These are phyloP conservation scores for Fistularia tabacaria DNA, from an alignment of 2,797 vertebrate genomes.

Conservation along the genomic window DNA sequence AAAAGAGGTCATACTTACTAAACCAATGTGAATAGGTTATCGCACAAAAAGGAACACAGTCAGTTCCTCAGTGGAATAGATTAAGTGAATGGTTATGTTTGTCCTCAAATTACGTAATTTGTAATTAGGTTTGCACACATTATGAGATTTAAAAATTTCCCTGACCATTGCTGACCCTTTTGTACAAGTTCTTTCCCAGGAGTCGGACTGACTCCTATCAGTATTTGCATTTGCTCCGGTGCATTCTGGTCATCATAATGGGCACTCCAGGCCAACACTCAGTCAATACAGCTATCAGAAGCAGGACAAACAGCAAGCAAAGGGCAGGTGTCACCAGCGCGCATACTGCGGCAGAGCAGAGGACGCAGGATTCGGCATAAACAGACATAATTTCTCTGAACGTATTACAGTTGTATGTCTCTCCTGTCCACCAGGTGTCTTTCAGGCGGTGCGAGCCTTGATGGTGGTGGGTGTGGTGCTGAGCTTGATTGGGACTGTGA, in stretches of 20 bases:
- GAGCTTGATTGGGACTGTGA: conserved; percentile 70
- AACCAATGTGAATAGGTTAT: too few species aligned
- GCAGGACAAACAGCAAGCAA: conserved; percentile 49
- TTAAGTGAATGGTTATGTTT: too few species aligned
- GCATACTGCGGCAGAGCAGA: background rate
- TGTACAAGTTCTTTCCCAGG: background rate
- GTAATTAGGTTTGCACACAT: too few species aligned
- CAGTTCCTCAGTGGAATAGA: too few species aligned
- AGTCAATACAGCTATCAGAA: conserved; percentile 59
- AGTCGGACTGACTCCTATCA: conserved; percentile 24
- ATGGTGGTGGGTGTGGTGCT: conserved; percentile 86
- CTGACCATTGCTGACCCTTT: background rate
- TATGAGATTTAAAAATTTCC: background rate
- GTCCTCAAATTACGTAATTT: too few species aligned
- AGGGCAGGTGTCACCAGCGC: conserved; percentile 23
- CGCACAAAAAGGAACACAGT: too few species aligned
- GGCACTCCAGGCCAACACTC: conserved; percentile 17
- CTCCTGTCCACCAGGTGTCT: conserved; percentile 44
- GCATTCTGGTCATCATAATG: conserved; percentile 26
- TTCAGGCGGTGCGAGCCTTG: conserved; percentile 85
- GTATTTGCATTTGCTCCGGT: conserved; percentile 48
- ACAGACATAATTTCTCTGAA: too few species aligned
- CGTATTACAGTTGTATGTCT: background rate
- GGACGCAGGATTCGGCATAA: too few species aligned
- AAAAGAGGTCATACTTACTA: too few species aligned